Percentiles rank a stretch among this genome's conserved stretches.
Evolutionary conservation across 2,113 vertebrate genomes (phyloP).

Genomic region (Erythrolamprus reginae): DNA sequence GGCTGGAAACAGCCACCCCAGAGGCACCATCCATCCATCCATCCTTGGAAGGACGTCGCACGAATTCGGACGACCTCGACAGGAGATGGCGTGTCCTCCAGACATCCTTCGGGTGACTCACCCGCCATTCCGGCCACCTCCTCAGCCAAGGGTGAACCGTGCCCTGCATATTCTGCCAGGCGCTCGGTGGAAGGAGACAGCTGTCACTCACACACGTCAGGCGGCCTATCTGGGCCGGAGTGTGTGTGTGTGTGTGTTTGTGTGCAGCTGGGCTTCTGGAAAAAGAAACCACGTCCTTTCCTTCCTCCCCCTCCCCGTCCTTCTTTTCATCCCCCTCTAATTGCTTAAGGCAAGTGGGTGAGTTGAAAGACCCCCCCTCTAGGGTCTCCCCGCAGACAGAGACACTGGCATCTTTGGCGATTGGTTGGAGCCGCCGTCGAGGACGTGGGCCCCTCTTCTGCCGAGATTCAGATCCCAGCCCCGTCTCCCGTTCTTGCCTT

Average conservation of each 20-base stretch:
- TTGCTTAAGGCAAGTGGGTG: neutral
- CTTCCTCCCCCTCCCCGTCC: accelerated
- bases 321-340: neutral
- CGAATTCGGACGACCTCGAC: too few relatives aligned
- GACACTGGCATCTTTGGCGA: neutral
- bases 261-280: neutral
- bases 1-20: neutral
- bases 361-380: neutral
- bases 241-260: too few relatives aligned
- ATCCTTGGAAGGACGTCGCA: neutral
- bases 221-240: neutral
- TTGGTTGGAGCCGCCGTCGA: neutral
- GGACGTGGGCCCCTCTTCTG: neutral
- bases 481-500: neutral
- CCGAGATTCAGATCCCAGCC: neutral
- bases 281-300: too few relatives aligned
- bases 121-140: neutral
- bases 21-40: too few relatives aligned
- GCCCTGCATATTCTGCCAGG: neutral
- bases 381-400: neutral
- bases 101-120: neutral
- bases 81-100: neutral
- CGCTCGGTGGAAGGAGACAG: neutral
- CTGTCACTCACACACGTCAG: neutral
- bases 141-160: neutral